These are phyloP conservation scores for Colius striatus DNA, from an alignment of 2,113 vertebrate species.

Conservation along the genomic window DNA sequence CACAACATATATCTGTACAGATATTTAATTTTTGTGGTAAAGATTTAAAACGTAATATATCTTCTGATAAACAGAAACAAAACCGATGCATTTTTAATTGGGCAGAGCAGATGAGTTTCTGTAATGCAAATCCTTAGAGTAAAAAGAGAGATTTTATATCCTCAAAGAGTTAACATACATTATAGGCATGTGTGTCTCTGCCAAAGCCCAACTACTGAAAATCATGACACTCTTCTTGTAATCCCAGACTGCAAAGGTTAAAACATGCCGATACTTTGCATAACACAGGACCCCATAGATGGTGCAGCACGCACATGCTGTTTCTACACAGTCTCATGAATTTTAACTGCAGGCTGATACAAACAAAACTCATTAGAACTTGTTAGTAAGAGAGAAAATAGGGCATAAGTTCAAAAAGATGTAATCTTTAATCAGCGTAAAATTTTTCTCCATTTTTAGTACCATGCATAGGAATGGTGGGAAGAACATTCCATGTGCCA, in stretches of 20 bases:
- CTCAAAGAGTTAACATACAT: neutral
- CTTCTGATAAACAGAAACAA: neutral
- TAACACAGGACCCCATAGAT: neutral
- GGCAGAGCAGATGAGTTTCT: neutral
- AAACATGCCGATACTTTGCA: slow-evolving; percentile 6
- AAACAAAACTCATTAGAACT: slow-evolving; percentile 31
- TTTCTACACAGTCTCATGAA: slow-evolving; percentile 1
- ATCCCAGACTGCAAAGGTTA: neutral
- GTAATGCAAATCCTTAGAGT: neutral
- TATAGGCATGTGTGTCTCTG: neutral
- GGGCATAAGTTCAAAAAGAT: neutral
- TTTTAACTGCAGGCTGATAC: slow-evolving; percentile 37
- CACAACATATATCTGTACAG: neutral
- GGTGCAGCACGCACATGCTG: slow-evolving; percentile 1
- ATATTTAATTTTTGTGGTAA: neutral
- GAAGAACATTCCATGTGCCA: slow-evolving; percentile 44
- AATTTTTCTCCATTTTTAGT: slow-evolving; percentile 10
- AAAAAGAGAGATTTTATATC: neutral
- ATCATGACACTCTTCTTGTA: neutral
- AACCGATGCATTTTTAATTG: neutral
- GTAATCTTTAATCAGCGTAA: neutral
- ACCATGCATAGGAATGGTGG: slow-evolving; percentile 38
- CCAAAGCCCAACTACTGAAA: neutral
- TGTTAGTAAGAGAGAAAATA: slow-evolving; percentile 44
- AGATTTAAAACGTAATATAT: neutral